phyloP scores from a whole-genome alignment of 1,140 invertebrate genomes.

The Stenopsyche tienmushanensis region DNA sequence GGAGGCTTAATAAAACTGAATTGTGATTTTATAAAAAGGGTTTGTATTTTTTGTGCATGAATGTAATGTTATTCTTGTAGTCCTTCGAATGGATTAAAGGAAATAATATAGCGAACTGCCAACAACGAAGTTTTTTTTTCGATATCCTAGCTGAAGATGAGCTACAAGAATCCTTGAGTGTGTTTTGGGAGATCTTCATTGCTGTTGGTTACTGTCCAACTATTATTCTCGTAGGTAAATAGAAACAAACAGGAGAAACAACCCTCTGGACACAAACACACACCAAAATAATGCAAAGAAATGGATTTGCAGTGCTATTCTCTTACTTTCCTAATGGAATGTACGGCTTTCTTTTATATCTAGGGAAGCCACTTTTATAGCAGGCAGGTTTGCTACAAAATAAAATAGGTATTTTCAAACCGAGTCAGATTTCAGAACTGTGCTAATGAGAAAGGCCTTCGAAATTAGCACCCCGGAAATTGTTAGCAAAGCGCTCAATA shows the following conservation, averaged over 20 bases:
- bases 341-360: conserved; percentile 7
- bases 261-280: not conserved
- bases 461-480: not conserved
- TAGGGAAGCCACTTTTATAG: not conserved
- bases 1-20: too few relatives aligned
- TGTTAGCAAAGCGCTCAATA: not conserved
- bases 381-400: conserved; percentile 8
- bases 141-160: too few relatives aligned
- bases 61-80: too few relatives aligned
- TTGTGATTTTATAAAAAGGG: too few relatives aligned
- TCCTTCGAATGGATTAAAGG: too few relatives aligned
- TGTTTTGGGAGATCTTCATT: too few relatives aligned
- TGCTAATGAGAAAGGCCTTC: not conserved
- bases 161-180: too few relatives aligned
- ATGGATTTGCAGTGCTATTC: conserved; percentile 12
- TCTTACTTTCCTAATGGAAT: conserved; percentile 17
- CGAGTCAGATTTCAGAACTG: conserved; percentile 9
- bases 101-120: too few relatives aligned
- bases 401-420: not conserved
- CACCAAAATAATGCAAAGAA: conserved; percentile 18
- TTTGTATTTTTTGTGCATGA: too few relatives aligned
- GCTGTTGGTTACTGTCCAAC: too few relatives aligned
- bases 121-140: too few relatives aligned
- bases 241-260: conserved; percentile 9
- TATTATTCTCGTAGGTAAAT: too few relatives aligned